Conservation (phyloP, 2,113 vertebrate genomes). For the Speoplatyrhinus poulsoni region DNA sequence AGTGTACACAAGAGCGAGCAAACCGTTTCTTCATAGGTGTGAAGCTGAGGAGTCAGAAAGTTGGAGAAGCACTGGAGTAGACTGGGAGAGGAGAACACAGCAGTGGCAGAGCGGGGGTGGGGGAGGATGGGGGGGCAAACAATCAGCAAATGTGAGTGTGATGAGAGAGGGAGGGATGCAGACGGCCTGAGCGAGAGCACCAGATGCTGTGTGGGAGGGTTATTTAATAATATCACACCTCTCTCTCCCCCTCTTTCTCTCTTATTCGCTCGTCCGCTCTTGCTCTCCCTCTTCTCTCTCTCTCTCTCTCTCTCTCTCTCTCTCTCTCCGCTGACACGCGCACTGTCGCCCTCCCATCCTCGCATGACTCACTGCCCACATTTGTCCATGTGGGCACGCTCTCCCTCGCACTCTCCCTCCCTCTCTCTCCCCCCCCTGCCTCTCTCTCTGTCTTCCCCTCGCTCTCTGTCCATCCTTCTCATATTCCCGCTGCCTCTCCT, state of each 20-base stretch:
- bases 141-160: constrained; percentile 27
- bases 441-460: neutral
- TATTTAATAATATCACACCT: constrained; percentile 77
- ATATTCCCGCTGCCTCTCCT: too few relatives aligned
- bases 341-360: constrained; percentile 58
- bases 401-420: neutral
- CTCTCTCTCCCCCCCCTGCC: too few relatives aligned
- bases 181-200: constrained; percentile 62
- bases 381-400: neutral
- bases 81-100: constrained; percentile 9
- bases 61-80: constrained; percentile 12
- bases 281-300: constrained; percentile 42
- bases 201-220: constrained; percentile 74
- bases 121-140: constrained; percentile 22
- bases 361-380: constrained; percentile 42
- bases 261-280: constrained; percentile 40
- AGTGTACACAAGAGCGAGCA: too few relatives aligned
- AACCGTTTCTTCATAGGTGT: too few relatives aligned
- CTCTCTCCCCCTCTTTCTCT: constrained; percentile 37
- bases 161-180: constrained; percentile 47
- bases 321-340: neutral
- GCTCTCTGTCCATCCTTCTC: too few relatives aligned
- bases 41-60: too few relatives aligned
- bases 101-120: constrained; percentile 11
- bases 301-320: constrained; percentile 9